A percentile compares a stretch with the other conserved stretches of the same genome.
phyloP scores from a whole-genome alignment of 2,113 vertebrate genomes.

The Microcebus griseorufus region DNA sequence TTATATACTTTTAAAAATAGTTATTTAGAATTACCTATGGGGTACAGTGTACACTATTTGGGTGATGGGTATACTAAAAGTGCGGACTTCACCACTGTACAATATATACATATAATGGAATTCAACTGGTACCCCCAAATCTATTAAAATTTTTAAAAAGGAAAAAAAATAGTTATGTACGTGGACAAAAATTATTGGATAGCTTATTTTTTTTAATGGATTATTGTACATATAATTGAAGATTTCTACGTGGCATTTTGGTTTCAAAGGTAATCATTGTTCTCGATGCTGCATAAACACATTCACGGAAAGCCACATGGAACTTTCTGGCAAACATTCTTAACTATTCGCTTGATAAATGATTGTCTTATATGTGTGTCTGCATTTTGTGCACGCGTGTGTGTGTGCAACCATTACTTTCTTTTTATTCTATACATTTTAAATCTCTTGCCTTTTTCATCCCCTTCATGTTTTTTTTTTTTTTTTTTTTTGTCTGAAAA shows the following conservation, averaged over 20 bases:
- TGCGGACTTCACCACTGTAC: too few species aligned
- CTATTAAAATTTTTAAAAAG: too few species aligned
- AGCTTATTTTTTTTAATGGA: background rate
- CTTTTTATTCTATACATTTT: background rate
- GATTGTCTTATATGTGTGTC: background rate
- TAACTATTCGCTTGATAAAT: background rate
- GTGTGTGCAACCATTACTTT: background rate
- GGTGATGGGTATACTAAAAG: too few species aligned
- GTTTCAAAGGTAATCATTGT: slow-evolving; percentile 3
- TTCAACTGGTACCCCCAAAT: too few species aligned
- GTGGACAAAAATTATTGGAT: background rate
- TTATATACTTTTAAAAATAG: slow-evolving; percentile 17
- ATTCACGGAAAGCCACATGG: background rate
- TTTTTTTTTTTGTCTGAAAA: slow-evolving; percentile 68
- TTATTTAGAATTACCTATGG: background rate
- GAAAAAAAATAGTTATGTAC: background rate
- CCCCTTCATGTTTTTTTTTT: slow-evolving; percentile 50
- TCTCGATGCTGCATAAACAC: background rate
- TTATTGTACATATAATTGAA: slow-evolving; percentile 18
- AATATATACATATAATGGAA: too few species aligned
- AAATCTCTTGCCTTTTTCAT: slow-evolving; percentile 52
- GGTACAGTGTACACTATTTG: too few species aligned
- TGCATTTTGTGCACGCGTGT: background rate
- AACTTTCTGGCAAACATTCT: background rate
- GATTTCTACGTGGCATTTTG: background rate